These are phyloP conservation scores for Tortricodes alternella DNA, from an alignment of 2,888 invertebrate species.

Conservation along the genomic window DNA sequence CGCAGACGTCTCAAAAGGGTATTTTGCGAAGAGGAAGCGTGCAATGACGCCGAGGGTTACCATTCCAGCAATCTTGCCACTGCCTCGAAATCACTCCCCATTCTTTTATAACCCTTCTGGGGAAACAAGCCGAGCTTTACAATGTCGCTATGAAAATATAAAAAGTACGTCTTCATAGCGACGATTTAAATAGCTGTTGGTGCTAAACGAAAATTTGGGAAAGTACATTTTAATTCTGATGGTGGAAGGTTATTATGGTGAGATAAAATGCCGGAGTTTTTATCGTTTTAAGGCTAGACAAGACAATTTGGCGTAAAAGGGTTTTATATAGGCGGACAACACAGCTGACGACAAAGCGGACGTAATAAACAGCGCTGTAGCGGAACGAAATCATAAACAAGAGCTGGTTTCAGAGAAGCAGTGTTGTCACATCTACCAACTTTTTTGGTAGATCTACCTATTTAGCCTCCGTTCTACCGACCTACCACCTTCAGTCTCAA, in stretches of 20 bases:
- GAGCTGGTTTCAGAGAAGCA: conserved; percentile 6
- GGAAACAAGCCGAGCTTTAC: conserved; percentile 32
- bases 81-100: conserved; percentile 58
- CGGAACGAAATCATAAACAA: conserved; percentile 59
- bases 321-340: conserved; percentile 56
- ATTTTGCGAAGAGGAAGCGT: conserved; percentile 65
- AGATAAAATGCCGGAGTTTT: conserved; percentile 49
- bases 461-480: too few species aligned
- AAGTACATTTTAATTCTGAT: conserved; percentile 30
- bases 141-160: conserved; percentile 33
- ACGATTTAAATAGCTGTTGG: conserved; percentile 20
- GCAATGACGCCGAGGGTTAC: conserved; percentile 55
- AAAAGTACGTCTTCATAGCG: conserved; percentile 16
- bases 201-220: conserved; percentile 27
- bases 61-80: conserved; percentile 49
- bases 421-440: too few species aligned
- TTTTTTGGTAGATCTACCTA: too few species aligned
- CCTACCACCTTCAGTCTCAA: too few species aligned
- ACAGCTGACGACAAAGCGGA: conserved; percentile 58
- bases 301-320: conserved; percentile 63
- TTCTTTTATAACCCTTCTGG: conserved; percentile 50
- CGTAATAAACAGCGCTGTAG: conserved; percentile 65
- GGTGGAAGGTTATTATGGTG: conserved; percentile 4
- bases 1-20: conserved; percentile 71
- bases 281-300: conserved; percentile 51